Percentiles rank a stretch among this genome's conserved stretches.
phyloP scores from a whole-genome alignment of 2,113 vertebrate species.

The Chionis minor region DNA sequence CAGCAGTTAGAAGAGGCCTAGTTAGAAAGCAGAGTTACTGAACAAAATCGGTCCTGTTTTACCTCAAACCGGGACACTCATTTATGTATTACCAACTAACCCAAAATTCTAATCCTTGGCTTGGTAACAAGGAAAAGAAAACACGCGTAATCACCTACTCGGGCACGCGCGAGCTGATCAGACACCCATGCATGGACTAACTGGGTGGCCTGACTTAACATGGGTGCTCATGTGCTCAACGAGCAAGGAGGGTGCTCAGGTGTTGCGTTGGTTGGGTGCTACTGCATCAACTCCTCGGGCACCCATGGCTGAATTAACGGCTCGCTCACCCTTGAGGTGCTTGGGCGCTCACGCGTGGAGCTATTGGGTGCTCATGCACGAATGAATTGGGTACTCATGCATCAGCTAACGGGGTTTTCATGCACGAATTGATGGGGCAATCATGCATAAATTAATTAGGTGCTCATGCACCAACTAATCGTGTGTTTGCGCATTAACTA shows the following conservation, averaged over 20 bases:
- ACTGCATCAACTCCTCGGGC: neutral
- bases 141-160: neutral
- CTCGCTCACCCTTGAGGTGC: neutral
- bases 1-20: too few species aligned
- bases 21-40: too few species aligned
- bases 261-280: accelerated
- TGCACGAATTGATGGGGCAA: neutral
- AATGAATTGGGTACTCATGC: neutral
- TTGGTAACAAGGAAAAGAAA: neutral
- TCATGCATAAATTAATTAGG: neutral
- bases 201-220: too few species aligned
- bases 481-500: neutral
- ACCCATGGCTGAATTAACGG: neutral
- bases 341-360: neutral
- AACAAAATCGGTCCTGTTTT: too few species aligned
- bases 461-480: neutral
- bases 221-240: neutral
- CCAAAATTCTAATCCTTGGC: neutral
- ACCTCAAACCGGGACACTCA: too few species aligned
- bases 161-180: neutral
- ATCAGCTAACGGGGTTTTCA: neutral
- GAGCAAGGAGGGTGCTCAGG: neutral
- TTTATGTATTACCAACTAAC: neutral
- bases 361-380: neutral
- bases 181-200: neutral